Conservation (phyloP, 1,140 invertebrate species). For the Prorops nasuta region DNA sequence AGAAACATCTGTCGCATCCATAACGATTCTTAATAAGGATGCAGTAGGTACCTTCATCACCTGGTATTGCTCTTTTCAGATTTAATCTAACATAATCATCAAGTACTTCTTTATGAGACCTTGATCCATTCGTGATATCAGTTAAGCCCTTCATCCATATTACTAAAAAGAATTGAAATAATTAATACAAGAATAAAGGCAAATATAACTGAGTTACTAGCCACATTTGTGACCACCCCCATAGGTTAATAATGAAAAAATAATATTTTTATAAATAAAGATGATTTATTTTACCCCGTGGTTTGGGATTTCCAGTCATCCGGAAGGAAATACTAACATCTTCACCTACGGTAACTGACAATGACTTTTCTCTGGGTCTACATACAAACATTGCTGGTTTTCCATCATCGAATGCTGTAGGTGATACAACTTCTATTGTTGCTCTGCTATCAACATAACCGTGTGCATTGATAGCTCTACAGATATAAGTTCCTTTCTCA, state of each 20-base stretch:
- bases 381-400: conserved; percentile 77
- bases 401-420: conserved; percentile 61
- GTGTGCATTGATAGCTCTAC: conserved; percentile 74
- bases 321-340: conserved; percentile 79
- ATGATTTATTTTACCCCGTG: conserved; percentile 63
- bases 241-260: not conserved
- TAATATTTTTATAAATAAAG: too few species aligned
- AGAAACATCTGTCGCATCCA: conserved; percentile 82
- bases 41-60: conserved; percentile 93
- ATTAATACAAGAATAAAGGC: conserved; percentile 1
- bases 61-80: conserved; percentile 77
- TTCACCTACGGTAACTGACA: conserved; percentile 73
- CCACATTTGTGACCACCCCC: conserved; percentile 5
- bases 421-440: conserved; percentile 66
- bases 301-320: conserved; percentile 76
- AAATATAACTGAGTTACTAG: conserved; percentile 5
- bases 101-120: conserved; percentile 76
- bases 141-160: conserved; percentile 81
- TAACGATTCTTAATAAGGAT: conserved; percentile 88
- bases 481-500: conserved; percentile 87
- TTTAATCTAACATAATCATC: conserved; percentile 85
- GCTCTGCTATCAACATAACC: conserved; percentile 74
- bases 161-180: conserved; percentile 60
- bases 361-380: conserved; percentile 68
- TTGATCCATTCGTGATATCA: conserved; percentile 75